Percentiles rank a stretch among this genome's conserved stretches.
phyloP scores from a whole-genome alignment of 2,113 vertebrate genomes.

The Microtus oregoni region DNA sequence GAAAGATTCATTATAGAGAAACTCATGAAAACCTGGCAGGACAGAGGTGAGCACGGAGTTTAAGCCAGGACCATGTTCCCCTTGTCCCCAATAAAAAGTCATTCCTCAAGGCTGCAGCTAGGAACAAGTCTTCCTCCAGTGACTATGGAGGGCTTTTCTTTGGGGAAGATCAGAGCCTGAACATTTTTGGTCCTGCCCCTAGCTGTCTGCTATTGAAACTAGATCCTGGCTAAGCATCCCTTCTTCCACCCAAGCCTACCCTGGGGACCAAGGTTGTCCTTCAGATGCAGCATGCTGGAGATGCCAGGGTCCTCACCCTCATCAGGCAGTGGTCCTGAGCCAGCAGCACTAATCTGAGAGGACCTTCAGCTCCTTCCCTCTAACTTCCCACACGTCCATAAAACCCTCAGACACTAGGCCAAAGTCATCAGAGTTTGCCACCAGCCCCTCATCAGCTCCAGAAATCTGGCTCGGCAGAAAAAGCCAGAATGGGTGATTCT shows the following conservation, averaged over 20 bases:
- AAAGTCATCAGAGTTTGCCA: neutral
- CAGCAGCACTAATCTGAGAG: neutral
- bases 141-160: neutral
- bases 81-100: neutral
- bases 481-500: neutral
- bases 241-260: neutral
- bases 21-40: neutral
- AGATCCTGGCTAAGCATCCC: too few species aligned
- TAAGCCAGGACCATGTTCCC: neutral
- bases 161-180: neutral
- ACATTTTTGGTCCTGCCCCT: neutral
- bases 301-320: neutral
- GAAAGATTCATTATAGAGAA: neutral
- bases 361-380: neutral
- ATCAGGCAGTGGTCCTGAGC: too few species aligned
- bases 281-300: neutral
- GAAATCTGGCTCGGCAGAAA: neutral
- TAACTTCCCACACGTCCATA: too few species aligned
- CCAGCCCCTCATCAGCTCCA: neutral
- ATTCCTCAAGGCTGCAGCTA: too few species aligned
- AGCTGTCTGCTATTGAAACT: neutral
- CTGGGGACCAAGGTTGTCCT: neutral
- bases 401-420: neutral
- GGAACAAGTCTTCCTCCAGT: neutral
- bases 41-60: neutral